A percentile compares a stretch with the other conserved stretches of the same genome.
These are phyloP conservation scores for Knipowitschia caucasica DNA, from an alignment of 2,797 vertebrate species.

Conservation along the genomic window DNA sequence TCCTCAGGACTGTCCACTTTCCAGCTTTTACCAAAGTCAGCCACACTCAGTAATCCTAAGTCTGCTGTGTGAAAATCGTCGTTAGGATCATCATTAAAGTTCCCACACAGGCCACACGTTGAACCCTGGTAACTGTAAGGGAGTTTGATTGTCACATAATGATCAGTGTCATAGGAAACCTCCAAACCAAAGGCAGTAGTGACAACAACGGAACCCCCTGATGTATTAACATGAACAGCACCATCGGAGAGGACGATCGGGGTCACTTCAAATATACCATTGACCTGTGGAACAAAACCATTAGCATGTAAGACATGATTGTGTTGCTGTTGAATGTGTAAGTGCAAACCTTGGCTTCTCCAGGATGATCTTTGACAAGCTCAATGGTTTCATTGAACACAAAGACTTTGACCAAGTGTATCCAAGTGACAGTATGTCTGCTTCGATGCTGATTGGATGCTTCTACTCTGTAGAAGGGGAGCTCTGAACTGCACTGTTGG, in stretches of 20 bases:
- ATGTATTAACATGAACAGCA: slow-evolving; percentile 46
- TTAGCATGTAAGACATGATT: background rate
- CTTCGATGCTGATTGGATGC: slow-evolving; percentile 64
- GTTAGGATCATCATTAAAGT: slow-evolving; percentile 44
- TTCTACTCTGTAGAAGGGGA: slow-evolving; percentile 63
- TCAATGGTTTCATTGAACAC: slow-evolving; percentile 61
- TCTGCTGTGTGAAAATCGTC: slow-evolving; percentile 47
- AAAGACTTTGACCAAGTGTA: slow-evolving; percentile 58
- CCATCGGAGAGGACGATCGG: slow-evolving; percentile 56
- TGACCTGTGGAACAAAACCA: slow-evolving; percentile 49
- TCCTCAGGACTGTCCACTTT: background rate
- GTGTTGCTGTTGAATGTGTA: slow-evolving; percentile 8
- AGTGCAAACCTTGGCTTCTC: slow-evolving; percentile 54
- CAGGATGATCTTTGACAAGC: slow-evolving; percentile 52
- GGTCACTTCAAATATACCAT: slow-evolving; percentile 45
- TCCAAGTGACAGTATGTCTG: slow-evolving; percentile 71
- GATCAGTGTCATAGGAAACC: slow-evolving; percentile 58
- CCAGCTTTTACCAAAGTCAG: slow-evolving; percentile 4
- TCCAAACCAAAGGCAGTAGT: slow-evolving; percentile 64
- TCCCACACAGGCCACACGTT: slow-evolving; percentile 62
- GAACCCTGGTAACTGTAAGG: slow-evolving; percentile 16
- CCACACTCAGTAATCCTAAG: background rate
- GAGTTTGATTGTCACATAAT: slow-evolving; percentile 48
- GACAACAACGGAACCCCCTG: slow-evolving; percentile 59
- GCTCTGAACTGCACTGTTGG: slow-evolving; percentile 37